Evolutionary conservation across 2,113 vertebrate genomes (phyloP).

Genomic region (Plotosus lineatus): DNA sequence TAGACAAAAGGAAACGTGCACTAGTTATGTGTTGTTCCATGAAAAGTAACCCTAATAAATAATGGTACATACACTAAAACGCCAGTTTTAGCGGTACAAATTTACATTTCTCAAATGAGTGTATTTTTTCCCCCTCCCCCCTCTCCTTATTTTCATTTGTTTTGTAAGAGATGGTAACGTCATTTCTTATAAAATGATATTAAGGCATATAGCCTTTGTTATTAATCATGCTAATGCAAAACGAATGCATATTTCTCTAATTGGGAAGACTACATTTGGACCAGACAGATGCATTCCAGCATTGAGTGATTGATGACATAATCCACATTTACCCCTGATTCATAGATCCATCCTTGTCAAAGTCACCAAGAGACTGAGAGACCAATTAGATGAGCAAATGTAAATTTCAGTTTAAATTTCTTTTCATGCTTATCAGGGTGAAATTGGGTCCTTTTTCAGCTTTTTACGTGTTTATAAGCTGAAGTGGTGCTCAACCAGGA

Average conservation of each 20-base stretch:
- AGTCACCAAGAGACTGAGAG: slow-evolving; percentile 10
- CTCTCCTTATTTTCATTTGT: slow-evolving; percentile 54
- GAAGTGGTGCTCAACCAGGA: slow-evolving; percentile 88
- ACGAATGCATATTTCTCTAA: slow-evolving; percentile 40
- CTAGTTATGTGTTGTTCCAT: slow-evolving; percentile 69
- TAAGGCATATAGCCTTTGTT: slow-evolving; percentile 59
- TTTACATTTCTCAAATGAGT: slow-evolving; percentile 59
- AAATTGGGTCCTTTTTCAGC: slow-evolving; percentile 58
- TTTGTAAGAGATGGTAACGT: slow-evolving; percentile 45
- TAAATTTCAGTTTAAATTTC: slow-evolving; percentile 10
- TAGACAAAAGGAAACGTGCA: slow-evolving; percentile 75
- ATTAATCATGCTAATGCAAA: slow-evolving; percentile 40
- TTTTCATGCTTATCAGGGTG: slow-evolving; percentile 62
- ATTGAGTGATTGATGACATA: slow-evolving; percentile 58
- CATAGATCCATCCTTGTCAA: slow-evolving; percentile 40
- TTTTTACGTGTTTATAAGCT: slow-evolving; percentile 59
- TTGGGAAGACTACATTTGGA: slow-evolving; percentile 56
- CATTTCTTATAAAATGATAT: slow-evolving; percentile 69
- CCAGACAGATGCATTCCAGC: slow-evolving; percentile 68
- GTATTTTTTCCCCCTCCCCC: slow-evolving; percentile 54
- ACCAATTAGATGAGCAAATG: slow-evolving; percentile 41
- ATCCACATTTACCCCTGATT: slow-evolving; percentile 11
- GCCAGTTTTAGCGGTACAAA: slow-evolving; percentile 79
- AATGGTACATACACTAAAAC: slow-evolving; percentile 67
- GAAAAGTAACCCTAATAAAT: slow-evolving; percentile 58